Evolutionary conservation across 92 coral and sea anemone species (phyloP), one percentile per base, ranked within the genome.

Genomic region (Zoanthus sansibaricus): DNA sequence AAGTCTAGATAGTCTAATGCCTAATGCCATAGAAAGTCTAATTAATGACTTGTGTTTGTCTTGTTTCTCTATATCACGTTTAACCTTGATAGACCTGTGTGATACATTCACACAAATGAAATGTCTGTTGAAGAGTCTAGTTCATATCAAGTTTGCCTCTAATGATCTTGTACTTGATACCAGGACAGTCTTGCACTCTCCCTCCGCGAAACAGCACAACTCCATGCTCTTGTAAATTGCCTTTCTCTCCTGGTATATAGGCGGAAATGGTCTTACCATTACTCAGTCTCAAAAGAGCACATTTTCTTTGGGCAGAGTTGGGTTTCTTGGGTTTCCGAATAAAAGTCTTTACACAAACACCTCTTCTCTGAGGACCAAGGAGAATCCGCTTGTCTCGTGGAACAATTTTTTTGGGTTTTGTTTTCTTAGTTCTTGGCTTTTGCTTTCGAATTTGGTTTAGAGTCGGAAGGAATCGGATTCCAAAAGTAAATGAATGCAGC

Each of bases 151-250:
- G 93, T 89, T 97, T 97, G 77, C 98, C 92, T 74, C 99, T 86
- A 12, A 97, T 92, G 48, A 97, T 93, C 79, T 97, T 97, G 82
- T 95, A 95, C 87, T 94, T 89, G 71, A 97, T 93, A 42, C 99
- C 99, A 7, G 99, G 99, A 31, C 99, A 97, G 89, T 97, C 99
- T 72, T 97, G 99, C 5, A 97, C 97, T 47, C 99, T 83, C 13
- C 99, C 99, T 2, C 99, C 99, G 52, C 96, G 94, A 89, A 97
- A 97, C 78, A 97, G 71, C 31, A 97, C 99, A 20, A 97, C 98
- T 18, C 98, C 99, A 87, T 97, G 99, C 78, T 97, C 99, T 68
- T 97, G 99, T 18, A 97, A 71, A 75, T 88, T 95, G 3, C 97
- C 99, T 86, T 87, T 87, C 86, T 97, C 94, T 4, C 95, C 94